A percentile compares a stretch with the other conserved stretches of the same genome.
phyloP scores from a whole-genome alignment of 2,113 vertebrate genomes.

The Cricetomys ansorgei region DNA sequence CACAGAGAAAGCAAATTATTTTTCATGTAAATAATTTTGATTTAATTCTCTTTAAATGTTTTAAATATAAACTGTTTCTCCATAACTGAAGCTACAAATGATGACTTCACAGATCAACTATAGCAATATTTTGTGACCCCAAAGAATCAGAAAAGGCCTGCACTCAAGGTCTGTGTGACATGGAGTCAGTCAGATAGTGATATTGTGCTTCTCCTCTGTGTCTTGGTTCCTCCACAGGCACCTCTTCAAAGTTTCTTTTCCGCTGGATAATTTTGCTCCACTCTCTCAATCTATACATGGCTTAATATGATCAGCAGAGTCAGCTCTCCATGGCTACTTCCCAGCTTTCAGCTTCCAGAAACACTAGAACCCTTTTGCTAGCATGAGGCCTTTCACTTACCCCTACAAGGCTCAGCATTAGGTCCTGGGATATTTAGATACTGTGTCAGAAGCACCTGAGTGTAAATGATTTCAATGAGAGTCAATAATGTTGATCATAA shows the following conservation, averaged over 20 bases:
- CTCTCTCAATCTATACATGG: background rate
- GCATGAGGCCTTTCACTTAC: background rate
- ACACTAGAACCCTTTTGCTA: background rate
- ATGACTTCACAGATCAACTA: background rate
- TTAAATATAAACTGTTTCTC: background rate
- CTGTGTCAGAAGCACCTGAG: background rate
- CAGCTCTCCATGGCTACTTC: background rate
- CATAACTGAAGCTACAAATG: background rate
- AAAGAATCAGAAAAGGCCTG: background rate
- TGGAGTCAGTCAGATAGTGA: background rate
- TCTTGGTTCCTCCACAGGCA: background rate
- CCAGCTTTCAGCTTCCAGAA: background rate
- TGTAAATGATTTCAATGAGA: background rate
- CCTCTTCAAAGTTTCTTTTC: background rate
- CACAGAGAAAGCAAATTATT: constrained; percentile 38
- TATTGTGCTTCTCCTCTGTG: fast-evolving
- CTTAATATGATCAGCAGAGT: background rate
- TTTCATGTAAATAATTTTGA: background rate
- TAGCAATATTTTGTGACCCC: background rate
- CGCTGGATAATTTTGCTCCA: too few species aligned
- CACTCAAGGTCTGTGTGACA: background rate
- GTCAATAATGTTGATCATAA: background rate
- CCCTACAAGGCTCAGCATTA: background rate
- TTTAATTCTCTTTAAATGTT: background rate
- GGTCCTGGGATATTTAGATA: background rate